Evolutionary conservation across 2,888 invertebrate species (phyloP).

Genomic region (Platycheirus rosarum): DNA sequence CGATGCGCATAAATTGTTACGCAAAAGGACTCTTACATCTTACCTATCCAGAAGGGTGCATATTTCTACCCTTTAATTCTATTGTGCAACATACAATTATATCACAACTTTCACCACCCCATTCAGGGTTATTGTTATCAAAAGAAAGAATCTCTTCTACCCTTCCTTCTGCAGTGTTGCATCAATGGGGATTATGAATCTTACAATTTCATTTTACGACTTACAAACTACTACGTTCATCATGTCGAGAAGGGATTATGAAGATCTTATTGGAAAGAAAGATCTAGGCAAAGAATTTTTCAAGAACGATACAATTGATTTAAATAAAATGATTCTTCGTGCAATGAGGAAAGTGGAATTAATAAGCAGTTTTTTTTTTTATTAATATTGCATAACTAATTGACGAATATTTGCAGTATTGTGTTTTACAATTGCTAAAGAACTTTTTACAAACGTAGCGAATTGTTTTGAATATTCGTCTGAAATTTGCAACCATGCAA

Average conservation of each 20-base stretch:
- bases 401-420: constrained; percentile 20
- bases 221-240: background rate
- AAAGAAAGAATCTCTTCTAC: constrained; percentile 12
- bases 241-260: constrained; percentile 40
- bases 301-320: too few relatives aligned
- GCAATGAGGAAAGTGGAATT: background rate
- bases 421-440: constrained; percentile 1
- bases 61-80: constrained; percentile 14
- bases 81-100: constrained; percentile 24
- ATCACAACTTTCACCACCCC: constrained; percentile 42
- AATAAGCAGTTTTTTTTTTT: background rate
- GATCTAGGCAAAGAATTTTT: background rate
- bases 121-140: constrained; percentile 12
- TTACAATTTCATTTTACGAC: constrained; percentile 37
- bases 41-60: constrained; percentile 7
- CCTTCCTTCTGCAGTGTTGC: background rate
- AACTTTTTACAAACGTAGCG: background rate
- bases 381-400: constrained; percentile 33
- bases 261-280: background rate
- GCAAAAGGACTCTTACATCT: constrained; percentile 13
- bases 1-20: constrained; percentile 48
- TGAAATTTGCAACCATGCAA: too few relatives aligned
- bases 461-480: too few relatives aligned
- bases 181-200: constrained; percentile 37
- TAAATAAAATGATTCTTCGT: background rate